Conservation (phyloP, 2,797 vertebrate species). For the Fundulus diaphanus region DNA sequence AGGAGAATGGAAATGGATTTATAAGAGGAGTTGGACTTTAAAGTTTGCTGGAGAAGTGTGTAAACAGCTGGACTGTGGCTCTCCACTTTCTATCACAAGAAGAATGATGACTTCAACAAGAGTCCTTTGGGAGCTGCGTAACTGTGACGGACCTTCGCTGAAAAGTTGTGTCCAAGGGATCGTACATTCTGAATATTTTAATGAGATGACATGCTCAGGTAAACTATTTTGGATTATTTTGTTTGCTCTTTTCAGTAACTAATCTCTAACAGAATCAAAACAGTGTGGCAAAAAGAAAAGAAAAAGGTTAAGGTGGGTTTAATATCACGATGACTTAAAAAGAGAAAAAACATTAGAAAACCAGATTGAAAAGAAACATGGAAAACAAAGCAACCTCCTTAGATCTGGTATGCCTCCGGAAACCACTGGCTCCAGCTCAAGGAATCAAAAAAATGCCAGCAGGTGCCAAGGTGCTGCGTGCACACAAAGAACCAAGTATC, state of each 20-base stretch:
- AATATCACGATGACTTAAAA: too few relatives aligned
- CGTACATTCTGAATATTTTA: too few relatives aligned
- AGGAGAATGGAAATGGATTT: neutral
- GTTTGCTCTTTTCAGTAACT: neutral
- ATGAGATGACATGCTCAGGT: constrained; percentile 1
- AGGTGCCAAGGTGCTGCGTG: too few relatives aligned
- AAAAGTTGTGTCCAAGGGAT: neutral
- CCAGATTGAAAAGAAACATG: too few relatives aligned
- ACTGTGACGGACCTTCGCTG: constrained; percentile 2
- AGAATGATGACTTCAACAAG: accelerated
- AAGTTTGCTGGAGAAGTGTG: constrained; percentile 5
- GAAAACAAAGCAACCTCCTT: neutral
- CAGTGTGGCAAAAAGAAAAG: neutral
- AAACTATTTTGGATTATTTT: neutral
- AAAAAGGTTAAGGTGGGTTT: neutral
- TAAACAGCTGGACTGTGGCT: constrained; percentile 17
- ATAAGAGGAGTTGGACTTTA: neutral
- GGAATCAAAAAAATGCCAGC: too few relatives aligned
- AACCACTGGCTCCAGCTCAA: too few relatives aligned
- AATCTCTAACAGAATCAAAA: neutral
- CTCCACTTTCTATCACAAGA: neutral
- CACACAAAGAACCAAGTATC: too few relatives aligned
- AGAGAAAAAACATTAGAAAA: too few relatives aligned
- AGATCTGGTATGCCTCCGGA: too few relatives aligned
- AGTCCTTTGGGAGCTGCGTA: neutral